Percentiles rank a stretch among this genome's conserved stretches.
These are phyloP conservation scores for Conistra vaccinii DNA, from an alignment of 2,888 invertebrate genomes.

Conservation along the genomic window DNA sequence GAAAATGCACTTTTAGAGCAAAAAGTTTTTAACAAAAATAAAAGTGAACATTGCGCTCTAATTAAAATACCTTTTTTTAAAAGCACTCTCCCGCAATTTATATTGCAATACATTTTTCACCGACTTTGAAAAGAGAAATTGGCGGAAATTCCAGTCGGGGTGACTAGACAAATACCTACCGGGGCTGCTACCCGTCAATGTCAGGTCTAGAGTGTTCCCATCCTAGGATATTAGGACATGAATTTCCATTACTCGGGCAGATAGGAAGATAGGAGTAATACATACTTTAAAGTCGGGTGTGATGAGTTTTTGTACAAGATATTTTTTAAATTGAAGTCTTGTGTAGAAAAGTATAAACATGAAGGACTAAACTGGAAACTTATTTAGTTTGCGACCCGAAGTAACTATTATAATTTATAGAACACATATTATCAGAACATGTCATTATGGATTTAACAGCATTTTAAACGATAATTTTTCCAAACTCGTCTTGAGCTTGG, in stretches of 20 bases:
- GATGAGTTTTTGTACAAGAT: neutral
- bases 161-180: slow-evolving; percentile 57
- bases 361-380: too few relatives aligned
- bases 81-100: slow-evolving; percentile 35
- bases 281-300: neutral
- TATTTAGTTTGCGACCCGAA: too few relatives aligned
- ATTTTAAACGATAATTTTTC: too few relatives aligned
- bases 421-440: too few relatives aligned
- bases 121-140: slow-evolving; percentile 45
- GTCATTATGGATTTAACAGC: too few relatives aligned
- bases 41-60: neutral
- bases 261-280: neutral
- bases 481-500: too few relatives aligned
- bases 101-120: slow-evolving; percentile 33
- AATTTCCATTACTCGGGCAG: slow-evolving; percentile 6
- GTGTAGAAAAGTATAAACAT: too few relatives aligned
- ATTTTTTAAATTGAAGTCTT: too few relatives aligned
- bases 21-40: neutral
- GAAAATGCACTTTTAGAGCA: neutral
- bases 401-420: too few relatives aligned
- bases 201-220: slow-evolving; percentile 26
- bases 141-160: slow-evolving; percentile 20
- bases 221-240: slow-evolving; percentile 22
- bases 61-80: slow-evolving; percentile 10
- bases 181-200: slow-evolving; percentile 53